phyloP scores from a whole-genome alignment of 2,888 invertebrate genomes.

The Adela reaumurella region DNA sequence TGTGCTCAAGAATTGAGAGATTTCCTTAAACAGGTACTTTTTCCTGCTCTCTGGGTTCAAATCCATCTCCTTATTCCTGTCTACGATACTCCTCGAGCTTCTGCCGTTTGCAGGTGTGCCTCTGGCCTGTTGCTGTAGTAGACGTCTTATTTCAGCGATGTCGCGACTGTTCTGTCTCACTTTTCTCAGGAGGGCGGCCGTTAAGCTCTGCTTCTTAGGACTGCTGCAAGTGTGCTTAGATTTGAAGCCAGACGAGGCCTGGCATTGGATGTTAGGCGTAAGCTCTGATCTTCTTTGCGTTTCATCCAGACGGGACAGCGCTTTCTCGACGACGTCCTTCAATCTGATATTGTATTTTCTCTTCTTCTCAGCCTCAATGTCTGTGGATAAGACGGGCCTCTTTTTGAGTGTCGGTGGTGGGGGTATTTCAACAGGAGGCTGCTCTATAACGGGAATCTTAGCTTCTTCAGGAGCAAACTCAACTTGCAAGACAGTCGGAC shows the following conservation, averaged over 20 bases:
- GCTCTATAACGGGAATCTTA: too few relatives aligned
- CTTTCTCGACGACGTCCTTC: conserved; percentile 33
- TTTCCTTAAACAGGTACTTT: conserved; percentile 31
- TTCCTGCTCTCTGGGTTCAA: conserved; percentile 23
- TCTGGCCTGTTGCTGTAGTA: not conserved
- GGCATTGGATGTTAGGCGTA: too few relatives aligned
- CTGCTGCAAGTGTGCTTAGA: conserved; percentile 2
- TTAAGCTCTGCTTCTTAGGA: conserved; percentile 21
- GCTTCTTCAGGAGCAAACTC: too few relatives aligned
- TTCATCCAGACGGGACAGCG: conserved; percentile 26
- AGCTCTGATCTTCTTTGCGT: conserved; percentile 4
- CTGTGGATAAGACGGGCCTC: conserved; percentile 28
- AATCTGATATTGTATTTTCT: conserved; percentile 42
- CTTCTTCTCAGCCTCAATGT: too few relatives aligned
- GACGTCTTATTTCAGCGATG: conserved; percentile 25
- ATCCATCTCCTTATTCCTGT: conserved; percentile 21
- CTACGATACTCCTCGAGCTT: conserved; percentile 10
- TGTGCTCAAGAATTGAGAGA: conserved; percentile 35
- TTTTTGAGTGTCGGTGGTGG: conserved; percentile 15
- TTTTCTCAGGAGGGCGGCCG: conserved; percentile 28
- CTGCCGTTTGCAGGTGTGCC: too few relatives aligned
- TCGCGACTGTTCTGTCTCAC: conserved; percentile 36
- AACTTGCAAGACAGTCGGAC: too few relatives aligned
- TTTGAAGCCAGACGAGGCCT: not conserved
- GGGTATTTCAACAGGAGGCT: not conserved